Percentiles rank a stretch among this genome's conserved stretches.
phyloP scores from a whole-genome alignment of 1,140 invertebrate species.

The Pararge aegeria region DNA sequence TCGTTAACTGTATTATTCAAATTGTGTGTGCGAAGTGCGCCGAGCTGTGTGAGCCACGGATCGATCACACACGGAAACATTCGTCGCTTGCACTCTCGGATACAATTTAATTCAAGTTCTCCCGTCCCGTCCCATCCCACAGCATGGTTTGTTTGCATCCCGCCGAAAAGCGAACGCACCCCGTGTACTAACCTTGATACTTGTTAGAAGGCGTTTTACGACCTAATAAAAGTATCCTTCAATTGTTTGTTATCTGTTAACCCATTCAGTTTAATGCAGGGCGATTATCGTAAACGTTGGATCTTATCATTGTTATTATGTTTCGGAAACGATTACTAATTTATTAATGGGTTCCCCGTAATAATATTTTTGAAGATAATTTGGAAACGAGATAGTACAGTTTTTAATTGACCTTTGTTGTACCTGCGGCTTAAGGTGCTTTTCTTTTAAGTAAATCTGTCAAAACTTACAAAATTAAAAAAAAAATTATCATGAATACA shows the following conservation, averaged over 20 bases:
- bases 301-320: slow-evolving; percentile 27
- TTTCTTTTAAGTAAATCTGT: no score
- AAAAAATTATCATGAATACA: no score
- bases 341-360: slow-evolving; percentile 18
- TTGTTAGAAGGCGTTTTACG: slow-evolving; percentile 15
- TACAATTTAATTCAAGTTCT: slow-evolving; percentile 54
- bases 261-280: slow-evolving; percentile 23
- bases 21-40: slow-evolving; percentile 50
- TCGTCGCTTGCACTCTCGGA: slow-evolving; percentile 60
- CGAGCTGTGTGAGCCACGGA: slow-evolving; percentile 32
- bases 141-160: neutral
- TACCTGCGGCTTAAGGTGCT: no score
- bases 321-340: slow-evolving; percentile 24
- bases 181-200: neutral
- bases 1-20: slow-evolving; percentile 74
- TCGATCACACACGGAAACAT: slow-evolving; percentile 54
- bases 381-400: neutral
- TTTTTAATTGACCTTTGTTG: no score
- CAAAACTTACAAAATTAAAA: no score
- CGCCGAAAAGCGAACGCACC: slow-evolving; percentile 6
- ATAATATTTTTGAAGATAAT: neutral
- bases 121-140: slow-evolving; percentile 1
- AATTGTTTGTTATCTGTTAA: slow-evolving; percentile 26
- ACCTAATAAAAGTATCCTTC: slow-evolving; percentile 23
- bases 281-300: slow-evolving; percentile 26